Evolutionary conservation across 2,797 vertebrate species (phyloP).

Genomic region (Diglossa cyanea): DNA sequence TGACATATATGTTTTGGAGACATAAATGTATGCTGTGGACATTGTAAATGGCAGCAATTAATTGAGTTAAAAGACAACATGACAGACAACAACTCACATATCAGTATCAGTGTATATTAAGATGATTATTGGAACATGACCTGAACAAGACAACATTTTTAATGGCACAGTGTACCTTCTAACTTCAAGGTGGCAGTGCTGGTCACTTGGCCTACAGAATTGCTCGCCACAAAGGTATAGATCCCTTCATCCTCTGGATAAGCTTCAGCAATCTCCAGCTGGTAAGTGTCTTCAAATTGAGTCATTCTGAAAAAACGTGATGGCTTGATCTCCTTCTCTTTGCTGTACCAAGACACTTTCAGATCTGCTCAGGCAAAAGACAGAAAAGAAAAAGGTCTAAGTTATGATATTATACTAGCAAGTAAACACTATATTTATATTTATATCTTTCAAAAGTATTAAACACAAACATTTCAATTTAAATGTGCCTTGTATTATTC

Average conservation of each 20-base stretch:
- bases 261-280: slow-evolving; percentile 91
- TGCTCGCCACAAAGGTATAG: slow-evolving; percentile 89
- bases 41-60: slow-evolving; percentile 50
- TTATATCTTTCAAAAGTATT: background rate
- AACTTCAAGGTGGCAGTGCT: slow-evolving; percentile 88
- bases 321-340: slow-evolving; percentile 93
- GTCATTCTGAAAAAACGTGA: slow-evolving; percentile 94
- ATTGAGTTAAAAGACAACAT: slow-evolving; percentile 55
- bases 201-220: slow-evolving; percentile 86
- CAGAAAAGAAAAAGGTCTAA: background rate
- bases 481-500: background rate
- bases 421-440: background rate
- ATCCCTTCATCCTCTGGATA: slow-evolving; percentile 91
- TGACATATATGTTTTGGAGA: background rate
- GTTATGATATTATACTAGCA: background rate
- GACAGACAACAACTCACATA: slow-evolving; percentile 7
- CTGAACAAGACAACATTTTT: background rate
- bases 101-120: slow-evolving; percentile 32
- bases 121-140: background rate
- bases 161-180: slow-evolving; percentile 79
- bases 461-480: background rate
- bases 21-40: background rate
- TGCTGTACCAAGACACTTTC: slow-evolving; percentile 91
- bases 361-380: slow-evolving; percentile 79
- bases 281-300: slow-evolving; percentile 94